Conservation (phyloP, 2,888 invertebrate species). For the Luperina testacea region DNA sequence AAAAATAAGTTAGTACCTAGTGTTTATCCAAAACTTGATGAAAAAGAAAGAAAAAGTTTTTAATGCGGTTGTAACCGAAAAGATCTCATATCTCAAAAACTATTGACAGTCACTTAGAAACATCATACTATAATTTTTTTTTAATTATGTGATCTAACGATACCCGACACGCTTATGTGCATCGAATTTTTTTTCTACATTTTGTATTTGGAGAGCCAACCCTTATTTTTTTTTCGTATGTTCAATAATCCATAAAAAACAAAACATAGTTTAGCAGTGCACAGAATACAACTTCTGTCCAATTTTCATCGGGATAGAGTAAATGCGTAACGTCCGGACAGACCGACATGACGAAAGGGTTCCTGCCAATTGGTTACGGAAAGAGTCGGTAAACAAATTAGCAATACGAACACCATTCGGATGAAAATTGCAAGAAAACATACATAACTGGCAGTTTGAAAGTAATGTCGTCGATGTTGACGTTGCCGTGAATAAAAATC, state of each 20-base stretch:
- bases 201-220: neutral
- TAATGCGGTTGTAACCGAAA: neutral
- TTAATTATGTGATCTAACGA: neutral
- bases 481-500: neutral
- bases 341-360: no score
- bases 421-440: neutral
- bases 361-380: neutral
- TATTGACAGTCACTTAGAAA: neutral
- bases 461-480: neutral
- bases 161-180: neutral
- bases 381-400: neutral
- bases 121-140: neutral
- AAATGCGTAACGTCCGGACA: neutral
- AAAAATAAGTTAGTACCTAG: neutral
- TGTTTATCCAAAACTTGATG: neutral
- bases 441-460: neutral
- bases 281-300: neutral
- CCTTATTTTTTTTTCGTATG: neutral
- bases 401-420: neutral
- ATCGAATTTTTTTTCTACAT: no score
- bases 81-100: neutral
- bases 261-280: neutral
- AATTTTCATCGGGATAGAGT: neutral
- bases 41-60: neutral
- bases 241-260: neutral